Base-by-base conservation (phyloP, 53 echinoderm and acorn worm genomes). In the Temnopleurus reevesii region DNA sequence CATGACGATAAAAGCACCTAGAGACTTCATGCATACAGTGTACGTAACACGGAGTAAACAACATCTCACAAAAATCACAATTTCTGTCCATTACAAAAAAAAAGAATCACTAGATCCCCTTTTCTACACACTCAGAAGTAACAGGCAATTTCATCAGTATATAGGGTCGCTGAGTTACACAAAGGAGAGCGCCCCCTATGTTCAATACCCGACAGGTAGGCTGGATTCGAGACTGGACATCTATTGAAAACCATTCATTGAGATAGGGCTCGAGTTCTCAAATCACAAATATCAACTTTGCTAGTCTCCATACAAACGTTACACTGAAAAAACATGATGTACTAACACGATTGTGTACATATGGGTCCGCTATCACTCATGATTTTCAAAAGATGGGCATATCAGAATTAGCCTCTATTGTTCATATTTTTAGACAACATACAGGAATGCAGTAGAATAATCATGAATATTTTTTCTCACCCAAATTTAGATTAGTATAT, bases 21-120 rank as follows among this genome's bases (percentile, higher is more conserved):
- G 17, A n/a, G 53, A 87, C 88, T 5, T 66, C 88, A 87, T 87
- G 88, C 88, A 87, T 87, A 87, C 83, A 83, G 21, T 55, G 56
- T 54, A 83, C 83, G 47, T 83, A 79, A 24, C 79, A 55, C 47
- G 51, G 19, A 2, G 21, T 46, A 5, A 46, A 81, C 83, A 55
- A 83, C 17, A 54, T 21, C 19, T 47, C 83, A 83, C 83, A 55
- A 36, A 33, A 55, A 35, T 21, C 83, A 83, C 83, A 80, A 49
- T 47, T 26, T 77, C 23, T 77, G 19, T 44, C 43, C 45, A n/a
- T 34, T 71, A 28, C 8, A 58, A 58, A 58, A 58, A n/a, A 58
- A 17, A 5, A 29, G 63, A 27, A 71, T 71, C 71, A n/a, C 36
- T 38, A 34, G 43, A 71, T 27, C 71, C 79, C 7, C 15, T 15